These are phyloP conservation scores for Diogma glabrata DNA, from an alignment of 2,888 invertebrate species.

Conservation along the genomic window DNA sequence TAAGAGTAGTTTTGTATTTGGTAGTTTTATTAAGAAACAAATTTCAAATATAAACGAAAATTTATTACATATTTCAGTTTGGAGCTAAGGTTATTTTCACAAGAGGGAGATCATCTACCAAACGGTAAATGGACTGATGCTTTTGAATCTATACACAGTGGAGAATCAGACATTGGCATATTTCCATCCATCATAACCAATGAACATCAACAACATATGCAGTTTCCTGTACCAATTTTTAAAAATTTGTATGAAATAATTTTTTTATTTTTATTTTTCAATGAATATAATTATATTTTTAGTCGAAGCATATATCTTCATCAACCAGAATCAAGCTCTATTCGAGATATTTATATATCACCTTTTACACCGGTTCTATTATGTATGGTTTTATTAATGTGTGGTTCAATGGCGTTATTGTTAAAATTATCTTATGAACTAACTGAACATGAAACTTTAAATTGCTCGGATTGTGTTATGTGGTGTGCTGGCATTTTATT, in stretches of 20 bases:
- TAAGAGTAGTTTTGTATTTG: too few relatives aligned
- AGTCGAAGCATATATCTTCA: constrained; percentile 53
- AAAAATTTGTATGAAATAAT: not conserved
- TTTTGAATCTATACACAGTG: not conserved
- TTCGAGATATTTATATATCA: constrained; percentile 49
- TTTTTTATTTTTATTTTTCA: not conserved
- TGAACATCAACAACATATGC: not conserved
- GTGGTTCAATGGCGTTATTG: constrained; percentile 36
- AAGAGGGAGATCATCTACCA: too few relatives aligned
- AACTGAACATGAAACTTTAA: not conserved
- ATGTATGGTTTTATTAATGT: constrained; percentile 41
- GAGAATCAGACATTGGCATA: constrained; percentile 2
- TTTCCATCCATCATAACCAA: not conserved
- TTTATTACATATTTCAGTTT: too few relatives aligned
- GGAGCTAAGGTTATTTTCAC: not conserved
- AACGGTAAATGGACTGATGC: constrained; percentile 1
- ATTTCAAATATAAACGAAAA: too few relatives aligned
- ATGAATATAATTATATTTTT: constrained; percentile 14
- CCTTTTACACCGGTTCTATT: constrained; percentile 47
- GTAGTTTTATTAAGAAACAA: constrained; percentile 1
- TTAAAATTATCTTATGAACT: not conserved
- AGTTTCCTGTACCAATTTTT: not conserved
- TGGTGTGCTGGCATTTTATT: constrained; percentile 9
- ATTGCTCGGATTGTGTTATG: not conserved
- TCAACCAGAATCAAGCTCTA: constrained; percentile 47